Base-by-base conservation (phyloP, 2,797 vertebrate genomes). In the Gambelia wislizenii region DNA sequence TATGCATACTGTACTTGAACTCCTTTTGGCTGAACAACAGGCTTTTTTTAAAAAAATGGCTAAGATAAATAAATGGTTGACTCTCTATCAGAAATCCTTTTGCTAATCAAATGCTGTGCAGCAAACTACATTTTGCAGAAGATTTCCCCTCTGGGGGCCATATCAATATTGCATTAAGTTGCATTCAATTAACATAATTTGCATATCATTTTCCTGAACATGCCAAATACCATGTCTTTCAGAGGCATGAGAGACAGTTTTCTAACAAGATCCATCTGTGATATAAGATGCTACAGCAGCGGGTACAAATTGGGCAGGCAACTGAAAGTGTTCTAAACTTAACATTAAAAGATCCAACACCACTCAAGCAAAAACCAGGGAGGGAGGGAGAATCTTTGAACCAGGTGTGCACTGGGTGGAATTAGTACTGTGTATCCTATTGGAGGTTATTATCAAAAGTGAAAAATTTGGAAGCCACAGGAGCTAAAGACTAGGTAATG, bases 101-200 rank as follows among this genome's bases (percentile, higher is more conserved):
- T 52, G 44, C 56, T 88, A 84, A 77, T 84, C 72, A 39, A 82
- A 74, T 12, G 2, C 25, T 33, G 7, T 9, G 12, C 36, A 30
- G 77, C 59, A 13, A 36, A 33, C n/a, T 52, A 83, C 25, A 16
- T 10, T 69, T 30, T 13, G 14, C 27, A 67, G 81, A 67, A 87
- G 36, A n/a, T 67, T 27, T 67, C 64, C 8, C 44, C 44, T n/a
- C n/a, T 4, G 18, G 9, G 80, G 59, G 72, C 72, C 27, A 13
- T 42, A 83, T 84, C 18, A 77, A 25, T 67, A 77, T 69, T 52
- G 72, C 59, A 76, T 42, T 67, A 67, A 39, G 80, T 77, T 54
- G 25, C 72, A 69, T 67, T 88, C 56, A 67, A 78, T 88, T 83
- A 54, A n/a, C 44, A 67, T 54, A 52, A 76, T 77, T 83, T 88